Evolutionary conservation across 2,888 invertebrate species (phyloP), one percentile per base, ranked within the genome.

Genomic region (Athalia circularis): DNA sequence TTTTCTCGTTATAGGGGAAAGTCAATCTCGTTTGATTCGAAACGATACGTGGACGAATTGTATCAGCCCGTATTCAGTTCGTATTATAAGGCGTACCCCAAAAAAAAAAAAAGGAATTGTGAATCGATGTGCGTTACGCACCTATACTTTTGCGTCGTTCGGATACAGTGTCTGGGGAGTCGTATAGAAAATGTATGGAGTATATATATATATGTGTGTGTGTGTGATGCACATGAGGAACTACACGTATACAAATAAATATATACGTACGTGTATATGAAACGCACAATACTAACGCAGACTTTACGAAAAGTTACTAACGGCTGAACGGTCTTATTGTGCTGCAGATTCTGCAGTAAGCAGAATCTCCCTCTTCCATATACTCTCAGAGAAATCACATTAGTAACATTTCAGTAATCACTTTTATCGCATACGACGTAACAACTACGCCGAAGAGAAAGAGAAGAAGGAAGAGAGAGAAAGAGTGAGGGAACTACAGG

Each of bases 341-440:
- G 61, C 61, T 65, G 47, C 47, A 54, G 13, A 52, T 50, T 64
- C 72, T 79, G n/a, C n/a, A 54, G 54, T n/a, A 54, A 11, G 8
- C 52, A 52, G 52, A 68, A 54, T 29, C 6, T n/a, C 47, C 45
- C 65, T 65, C 65, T 6, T 29, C 5, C 45, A 8, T 47, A 29
- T 47, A 7, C 47, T 52, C 52, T 45, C 11, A 68, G 54, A 52
- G 68, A 84, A 87, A 86, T 87, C 84, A 82, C 83, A 86, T 86
- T 85, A 85, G 84, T 83, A 81, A 87, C 85, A 80, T 85, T 87
- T 86, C 84, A 82, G 83, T 84, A 87, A 86, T 85, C 85, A 84
- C 83, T 85, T 85, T 86, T 83, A 83, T 84, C 79, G 79, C 81
- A 8, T 15, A 15, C 7, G 3, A 6, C 8, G 4, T 6, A 3